Evolutionary conservation across 2,113 vertebrate genomes (phyloP), one percentile per base, ranked within the genome.

Genomic region (Equus przewalskii): DNA sequence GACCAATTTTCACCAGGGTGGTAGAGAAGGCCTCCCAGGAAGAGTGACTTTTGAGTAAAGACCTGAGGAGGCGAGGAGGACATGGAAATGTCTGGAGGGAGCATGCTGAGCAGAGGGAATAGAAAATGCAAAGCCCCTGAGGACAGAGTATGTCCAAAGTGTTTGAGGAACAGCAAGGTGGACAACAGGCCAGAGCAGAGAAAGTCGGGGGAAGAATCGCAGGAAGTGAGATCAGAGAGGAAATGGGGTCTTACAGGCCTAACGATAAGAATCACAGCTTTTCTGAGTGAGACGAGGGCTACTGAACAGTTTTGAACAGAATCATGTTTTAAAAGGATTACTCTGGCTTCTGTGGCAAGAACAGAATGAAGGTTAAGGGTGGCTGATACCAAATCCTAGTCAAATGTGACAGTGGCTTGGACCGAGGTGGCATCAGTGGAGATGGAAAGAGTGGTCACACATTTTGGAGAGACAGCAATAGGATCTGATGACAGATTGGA

Each of bases 341-440:
- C 65, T 5, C 30, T 67, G 36, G 15, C 89, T 41, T 56, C 62
- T 89, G 2, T 89, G 18, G 21, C 89, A 24, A 89, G 64, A 78
- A 80, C 2, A 84, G 24, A 96, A 96, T 73, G 28, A 89, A 94
- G 46, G n/a, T 46, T 81, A 49, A 90, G 70, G 13, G 21, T 84
- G 56, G 26, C 67, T 89, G 22, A 81, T 54, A 51, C 15, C 86
- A 91, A 62, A 78, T 73, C 49, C 76, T 93, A 83, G 58, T 44
- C 49, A 79, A 88, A 80, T 15, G n/a, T 36, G 33, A 84, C 13
- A n/a, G 64, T 18, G 51, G 81, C 36, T 86, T 93, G 26, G n/a
- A 72, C 36, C 36, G 60, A 79, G 10, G 15, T 13, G 15, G 19
- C 58, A 18, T 88, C 64, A 44, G 41, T 36, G 75, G 41, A 90